Percentiles rank a stretch among this genome's conserved stretches.
These are phyloP conservation scores for Drosophila pruinosa DNA, from an alignment of 1,140 invertebrate genomes.

Conservation along the genomic window DNA sequence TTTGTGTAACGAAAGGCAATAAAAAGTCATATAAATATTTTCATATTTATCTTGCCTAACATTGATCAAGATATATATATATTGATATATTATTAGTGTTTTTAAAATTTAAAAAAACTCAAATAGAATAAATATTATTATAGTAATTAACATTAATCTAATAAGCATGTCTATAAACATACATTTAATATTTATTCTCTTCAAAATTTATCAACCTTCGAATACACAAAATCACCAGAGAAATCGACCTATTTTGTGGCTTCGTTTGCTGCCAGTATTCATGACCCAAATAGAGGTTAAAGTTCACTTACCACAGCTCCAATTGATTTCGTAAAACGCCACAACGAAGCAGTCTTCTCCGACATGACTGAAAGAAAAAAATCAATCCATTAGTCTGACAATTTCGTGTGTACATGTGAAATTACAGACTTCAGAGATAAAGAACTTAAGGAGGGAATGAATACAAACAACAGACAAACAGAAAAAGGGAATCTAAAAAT, in stretches of 20 bases:
- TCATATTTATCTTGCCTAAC: too few species aligned
- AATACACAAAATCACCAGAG: neutral
- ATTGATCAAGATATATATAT: too few species aligned
- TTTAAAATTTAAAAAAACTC: too few species aligned
- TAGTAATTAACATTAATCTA: too few species aligned
- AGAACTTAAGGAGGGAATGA: constrained; percentile 1
- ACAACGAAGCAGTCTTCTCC: neutral
- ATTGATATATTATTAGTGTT: too few species aligned
- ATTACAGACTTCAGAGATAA: constrained; percentile 24
- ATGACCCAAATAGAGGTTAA: constrained; percentile 32
- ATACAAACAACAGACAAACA: constrained; percentile 34
- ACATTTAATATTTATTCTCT: too few species aligned
- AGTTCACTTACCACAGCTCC: constrained; percentile 35
- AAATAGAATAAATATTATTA: too few species aligned
- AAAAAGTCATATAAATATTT: too few species aligned
- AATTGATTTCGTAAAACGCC: constrained; percentile 1
- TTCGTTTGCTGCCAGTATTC: neutral
- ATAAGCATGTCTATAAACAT: too few species aligned
- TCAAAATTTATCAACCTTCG: too few species aligned
- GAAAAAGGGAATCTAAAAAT: constrained; percentile 40
- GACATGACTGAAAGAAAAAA: constrained; percentile 12
- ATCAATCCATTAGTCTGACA: constrained; percentile 25
- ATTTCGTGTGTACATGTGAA: constrained; percentile 14
- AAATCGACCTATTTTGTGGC: neutral
- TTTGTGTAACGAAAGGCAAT: too few species aligned